Evolutionary conservation across 2,888 invertebrate genomes (phyloP).

Genomic region (Idaea aversata): DNA sequence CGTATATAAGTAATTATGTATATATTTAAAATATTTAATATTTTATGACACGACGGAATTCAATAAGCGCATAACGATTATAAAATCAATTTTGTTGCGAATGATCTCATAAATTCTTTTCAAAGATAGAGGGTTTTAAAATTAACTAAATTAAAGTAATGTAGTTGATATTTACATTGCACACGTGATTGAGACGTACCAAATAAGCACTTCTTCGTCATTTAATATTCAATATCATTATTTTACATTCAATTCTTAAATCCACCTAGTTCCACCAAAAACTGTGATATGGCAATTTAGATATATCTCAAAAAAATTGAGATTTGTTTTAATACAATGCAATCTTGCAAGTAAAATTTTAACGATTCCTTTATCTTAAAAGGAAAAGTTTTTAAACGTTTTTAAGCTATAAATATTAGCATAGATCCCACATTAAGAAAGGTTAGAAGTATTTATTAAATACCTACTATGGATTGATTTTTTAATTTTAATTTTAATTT

Average conservation of each 20-base stretch:
- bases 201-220: too few species aligned
- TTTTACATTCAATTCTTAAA: too few species aligned
- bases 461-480: background rate
- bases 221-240: too few species aligned
- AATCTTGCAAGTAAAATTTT: background rate
- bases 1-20: slow-evolving; percentile 11
- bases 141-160: background rate
- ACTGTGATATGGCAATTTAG: slow-evolving; percentile 11
- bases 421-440: background rate
- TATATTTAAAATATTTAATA: slow-evolving; percentile 11
- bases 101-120: background rate
- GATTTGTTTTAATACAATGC: background rate
- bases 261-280: background rate
- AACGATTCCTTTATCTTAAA: too few species aligned
- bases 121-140: background rate
- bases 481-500: background rate
- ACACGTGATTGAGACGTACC: too few species aligned
- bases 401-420: background rate
- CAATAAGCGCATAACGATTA: background rate
- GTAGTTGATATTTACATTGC: too few species aligned
- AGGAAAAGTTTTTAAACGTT: background rate
- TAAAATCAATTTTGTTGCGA: background rate
- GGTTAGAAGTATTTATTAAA: background rate
- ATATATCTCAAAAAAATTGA: background rate
- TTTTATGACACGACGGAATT: slow-evolving; percentile 1